Percentiles rank a stretch among this genome's conserved stretches.
These are phyloP conservation scores for Phyto melanocephala DNA, from an alignment of 2,888 invertebrate genomes.

Conservation along the genomic window DNA sequence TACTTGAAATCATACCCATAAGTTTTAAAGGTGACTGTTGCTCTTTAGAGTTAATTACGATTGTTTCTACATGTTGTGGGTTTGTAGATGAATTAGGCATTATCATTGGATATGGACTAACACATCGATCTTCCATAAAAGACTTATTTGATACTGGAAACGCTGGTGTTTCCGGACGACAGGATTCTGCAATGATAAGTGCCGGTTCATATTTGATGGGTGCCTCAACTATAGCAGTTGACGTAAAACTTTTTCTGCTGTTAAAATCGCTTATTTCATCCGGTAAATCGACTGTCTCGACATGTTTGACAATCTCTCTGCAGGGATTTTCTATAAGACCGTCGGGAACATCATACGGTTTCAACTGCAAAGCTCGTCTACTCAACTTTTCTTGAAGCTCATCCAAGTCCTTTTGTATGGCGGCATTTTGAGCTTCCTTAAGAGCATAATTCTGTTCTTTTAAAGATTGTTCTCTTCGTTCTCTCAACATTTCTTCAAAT, in stretches of 20 bases:
- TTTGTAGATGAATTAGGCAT: slow-evolving; percentile 43
- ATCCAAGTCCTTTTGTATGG: slow-evolving; percentile 68
- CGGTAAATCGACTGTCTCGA: slow-evolving; percentile 64
- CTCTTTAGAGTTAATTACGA: neutral
- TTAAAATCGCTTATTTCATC: slow-evolving; percentile 38
- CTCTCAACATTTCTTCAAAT: slow-evolving; percentile 77
- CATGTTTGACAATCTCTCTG: slow-evolving; percentile 49
- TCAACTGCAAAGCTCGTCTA: slow-evolving; percentile 44
- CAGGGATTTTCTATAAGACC: slow-evolving; percentile 24
- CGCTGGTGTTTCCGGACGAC: slow-evolving; percentile 91
- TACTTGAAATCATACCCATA: slow-evolving; percentile 74
- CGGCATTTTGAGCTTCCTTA: slow-evolving; percentile 67
- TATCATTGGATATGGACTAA: slow-evolving; percentile 70
- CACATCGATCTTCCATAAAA: slow-evolving; percentile 82
- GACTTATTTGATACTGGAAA: slow-evolving; percentile 93
- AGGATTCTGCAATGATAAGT: slow-evolving; percentile 68
- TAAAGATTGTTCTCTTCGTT: slow-evolving; percentile 73
- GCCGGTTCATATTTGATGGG: slow-evolving; percentile 34
- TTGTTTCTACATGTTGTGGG: slow-evolving; percentile 28
- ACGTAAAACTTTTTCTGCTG: neutral
- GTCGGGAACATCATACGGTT: neutral
- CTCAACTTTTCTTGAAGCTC: slow-evolving; percentile 67
- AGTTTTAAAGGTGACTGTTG: neutral
- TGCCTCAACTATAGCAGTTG: slow-evolving; percentile 4
- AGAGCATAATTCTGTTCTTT: slow-evolving; percentile 66